Evolutionary conservation across 1,140 invertebrate genomes (phyloP).

Genomic region (Neodiprion virginianus): DNA sequence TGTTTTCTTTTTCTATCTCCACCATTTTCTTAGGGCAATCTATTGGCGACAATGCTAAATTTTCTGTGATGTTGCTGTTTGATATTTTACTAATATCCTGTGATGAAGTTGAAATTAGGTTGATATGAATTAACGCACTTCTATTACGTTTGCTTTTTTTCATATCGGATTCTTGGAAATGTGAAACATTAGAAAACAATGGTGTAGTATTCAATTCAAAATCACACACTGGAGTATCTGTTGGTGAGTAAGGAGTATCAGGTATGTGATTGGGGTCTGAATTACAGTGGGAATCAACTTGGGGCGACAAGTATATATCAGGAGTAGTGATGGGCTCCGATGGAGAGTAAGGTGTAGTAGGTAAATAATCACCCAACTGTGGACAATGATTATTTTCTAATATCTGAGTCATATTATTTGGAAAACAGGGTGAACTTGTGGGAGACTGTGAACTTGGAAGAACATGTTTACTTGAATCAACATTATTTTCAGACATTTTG

Average conservation of each 20-base stretch:
- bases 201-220: slow-evolving; percentile 15
- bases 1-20: not conserved
- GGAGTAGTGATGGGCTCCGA: slow-evolving; percentile 8
- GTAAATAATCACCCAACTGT: not conserved
- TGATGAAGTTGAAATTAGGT: not conserved
- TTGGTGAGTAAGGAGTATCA: slow-evolving; percentile 45
- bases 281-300: slow-evolving; percentile 14
- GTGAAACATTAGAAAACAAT: not conserved
- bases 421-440: not conserved
- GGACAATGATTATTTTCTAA: not conserved
- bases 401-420: not conserved
- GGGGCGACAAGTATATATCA: not conserved
- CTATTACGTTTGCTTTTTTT: not conserved
- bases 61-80: not conserved
- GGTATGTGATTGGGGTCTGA: slow-evolving; percentile 5
- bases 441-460: not conserved
- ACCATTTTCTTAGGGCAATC: not conserved
- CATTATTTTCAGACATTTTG: slow-evolving; percentile 22
- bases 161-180: not conserved
- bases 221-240: slow-evolving; percentile 37
- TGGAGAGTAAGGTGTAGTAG: slow-evolving; percentile 11
- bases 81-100: not conserved
- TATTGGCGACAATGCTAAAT: not conserved
- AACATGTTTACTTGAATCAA: not conserved
- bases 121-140: not conserved